phyloP scores from a whole-genome alignment of 2,113 vertebrate genomes.

The Entosphenus tridentatus region DNA sequence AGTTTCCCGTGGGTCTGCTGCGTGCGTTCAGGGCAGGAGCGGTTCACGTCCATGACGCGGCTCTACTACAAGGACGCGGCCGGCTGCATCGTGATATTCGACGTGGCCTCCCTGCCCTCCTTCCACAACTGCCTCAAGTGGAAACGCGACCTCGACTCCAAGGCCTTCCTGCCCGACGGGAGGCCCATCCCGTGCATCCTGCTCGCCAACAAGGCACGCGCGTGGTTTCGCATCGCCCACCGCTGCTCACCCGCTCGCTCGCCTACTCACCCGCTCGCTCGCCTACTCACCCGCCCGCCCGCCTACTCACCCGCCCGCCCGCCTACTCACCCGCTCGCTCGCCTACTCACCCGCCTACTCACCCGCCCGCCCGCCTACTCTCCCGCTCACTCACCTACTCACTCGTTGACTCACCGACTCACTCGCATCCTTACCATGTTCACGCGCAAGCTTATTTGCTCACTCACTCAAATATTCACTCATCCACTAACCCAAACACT shows the following conservation, averaged over 20 bases:
- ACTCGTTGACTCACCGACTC: no score
- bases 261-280: neutral
- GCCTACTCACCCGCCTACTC: neutral
- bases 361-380: neutral
- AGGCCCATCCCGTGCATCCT: conserved; percentile 41
- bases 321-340: neutral
- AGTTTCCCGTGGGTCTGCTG: no score
- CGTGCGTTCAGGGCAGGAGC: conserved; percentile 36
- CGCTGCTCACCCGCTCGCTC: neutral
- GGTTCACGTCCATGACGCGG: conserved; percentile 61
- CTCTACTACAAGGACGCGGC: conserved; percentile 48
- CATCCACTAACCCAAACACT: no score
- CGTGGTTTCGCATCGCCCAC: neutral
- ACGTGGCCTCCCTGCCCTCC: conserved; percentile 35
- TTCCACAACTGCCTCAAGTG: conserved; percentile 45
- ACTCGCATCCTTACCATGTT: no score
- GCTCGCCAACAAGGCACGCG: conserved; percentile 51
- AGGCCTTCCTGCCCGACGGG: conserved; percentile 28
- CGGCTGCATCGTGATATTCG: conserved; percentile 50
- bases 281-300: neutral
- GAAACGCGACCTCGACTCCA: conserved; percentile 58
- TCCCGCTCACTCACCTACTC: neutral
- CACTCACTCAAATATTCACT: no score
- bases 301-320: neutral
- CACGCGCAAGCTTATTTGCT: no score